A percentile compares a stretch with the other conserved stretches of the same genome.
Evolutionary conservation across 2,797 vertebrate genomes (phyloP).

Genomic region (Spondyliosoma cantharus): DNA sequence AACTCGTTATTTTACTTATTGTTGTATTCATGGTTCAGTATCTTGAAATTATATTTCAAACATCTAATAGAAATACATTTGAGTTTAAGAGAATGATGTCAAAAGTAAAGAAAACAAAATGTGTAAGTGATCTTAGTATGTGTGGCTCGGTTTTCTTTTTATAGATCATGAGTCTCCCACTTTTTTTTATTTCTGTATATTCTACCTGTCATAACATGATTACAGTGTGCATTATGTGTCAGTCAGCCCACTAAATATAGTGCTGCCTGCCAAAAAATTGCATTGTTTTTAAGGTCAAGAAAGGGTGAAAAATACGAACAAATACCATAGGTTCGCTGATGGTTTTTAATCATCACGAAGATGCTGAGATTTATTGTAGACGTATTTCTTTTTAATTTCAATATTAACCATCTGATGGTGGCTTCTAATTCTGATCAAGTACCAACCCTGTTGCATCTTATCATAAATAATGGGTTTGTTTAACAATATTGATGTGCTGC

Average conservation of each 20-base stretch:
- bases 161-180: background rate
- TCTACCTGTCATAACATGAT: background rate
- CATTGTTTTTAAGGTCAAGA: background rate
- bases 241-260: background rate
- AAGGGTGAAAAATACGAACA: background rate
- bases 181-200: background rate
- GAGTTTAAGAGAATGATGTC: background rate
- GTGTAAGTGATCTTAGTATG: background rate
- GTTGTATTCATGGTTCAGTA: background rate
- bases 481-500: conserved; percentile 7
- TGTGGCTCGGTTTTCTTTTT: background rate
- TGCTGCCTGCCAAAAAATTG: background rate
- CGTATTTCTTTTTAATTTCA: background rate
- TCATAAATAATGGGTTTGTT: conserved; percentile 28
- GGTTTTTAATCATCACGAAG: background rate
- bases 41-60: background rate
- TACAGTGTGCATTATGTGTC: background rate
- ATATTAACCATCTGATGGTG: background rate
- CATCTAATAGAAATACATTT: background rate
- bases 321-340: background rate
- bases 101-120: background rate
- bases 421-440: background rate
- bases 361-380: background rate
- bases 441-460: background rate
- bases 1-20: no score